Conservation (phyloP, 2,113 vertebrate species). For the Chionis minor region DNA sequence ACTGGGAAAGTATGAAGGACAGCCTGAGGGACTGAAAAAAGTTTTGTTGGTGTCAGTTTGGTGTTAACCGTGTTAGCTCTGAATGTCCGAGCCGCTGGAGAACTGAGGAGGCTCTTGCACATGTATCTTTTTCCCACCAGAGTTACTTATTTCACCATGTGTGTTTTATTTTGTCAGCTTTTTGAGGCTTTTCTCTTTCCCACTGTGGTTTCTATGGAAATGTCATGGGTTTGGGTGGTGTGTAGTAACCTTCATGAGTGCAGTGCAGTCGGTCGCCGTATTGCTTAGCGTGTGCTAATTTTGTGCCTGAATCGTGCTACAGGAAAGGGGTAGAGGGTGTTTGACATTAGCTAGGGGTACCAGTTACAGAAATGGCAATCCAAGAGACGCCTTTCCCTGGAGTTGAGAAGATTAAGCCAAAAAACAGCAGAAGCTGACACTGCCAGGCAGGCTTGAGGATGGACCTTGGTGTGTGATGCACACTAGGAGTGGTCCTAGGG, state of each 20-base stretch:
- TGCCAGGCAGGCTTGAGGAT: not conserved
- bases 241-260: slow-evolving; percentile 35
- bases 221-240: slow-evolving; percentile 36
- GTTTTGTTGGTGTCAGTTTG: not conserved
- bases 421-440: not conserved
- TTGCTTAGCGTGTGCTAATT: not conserved
- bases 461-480: not conserved
- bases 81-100: not conserved
- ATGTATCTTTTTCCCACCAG: not conserved
- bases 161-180: slow-evolving; percentile 24
- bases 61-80: not conserved
- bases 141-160: not conserved
- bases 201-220: slow-evolving; percentile 57
- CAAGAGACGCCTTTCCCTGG: not conserved
- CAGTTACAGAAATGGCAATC: not conserved
- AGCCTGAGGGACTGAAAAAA: not conserved
- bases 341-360: not conserved
- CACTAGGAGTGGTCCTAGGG: rapidly evolving
- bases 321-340: not conserved
- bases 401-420: not conserved
- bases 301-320: not conserved
- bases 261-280: not conserved
- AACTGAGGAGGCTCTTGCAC: not conserved
- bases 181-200: slow-evolving; percentile 37
- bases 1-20: not conserved